Base-by-base conservation (phyloP, 2,888 invertebrate species). In the Harpalus rufipes region DNA sequence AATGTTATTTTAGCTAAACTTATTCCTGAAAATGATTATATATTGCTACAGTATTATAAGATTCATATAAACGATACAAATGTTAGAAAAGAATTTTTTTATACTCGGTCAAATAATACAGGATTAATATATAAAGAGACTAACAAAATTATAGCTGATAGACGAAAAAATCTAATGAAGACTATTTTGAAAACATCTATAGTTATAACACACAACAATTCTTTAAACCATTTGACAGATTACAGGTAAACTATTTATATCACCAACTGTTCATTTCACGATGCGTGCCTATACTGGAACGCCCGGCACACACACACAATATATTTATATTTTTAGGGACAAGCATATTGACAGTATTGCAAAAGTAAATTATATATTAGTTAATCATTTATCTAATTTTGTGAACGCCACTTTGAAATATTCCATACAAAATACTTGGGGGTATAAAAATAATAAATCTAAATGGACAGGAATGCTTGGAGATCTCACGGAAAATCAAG, bases 191-290 rank as follows among this genome's bases (percentile, higher is more conserved):
- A 91, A 65, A 92, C 93, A 39, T 93, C 93, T 86, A 92, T 93
- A 85, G 94, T 94, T 7, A 89, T 94, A 0, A 94, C 94, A 2
- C 92, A 94, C 87, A 93, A 93, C 86, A 92, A 93, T 86, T 93
- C 93, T 78, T 90, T 93, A 14, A 91, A 93, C 86, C 94, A 94
- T 90, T 90, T 94, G 84, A 90, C 91, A 7, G 94, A 94, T 90
- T 93, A 93, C 90, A 90, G 92, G 94, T 93, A n/a, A n/a, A n/a
- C n/a, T n/a, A n/a, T n/a, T n/a, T n/a, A n/a, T n/a, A n/a, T n/a
- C n/a, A n/a, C n/a, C n/a, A n/a, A n/a, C n/a, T n/a, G n/a, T n/a
- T n/a, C n/a, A n/a, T n/a, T n/a, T n/a, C n/a, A n/a, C n/a, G n/a
- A n/a, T n/a, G n/a, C n/a, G n/a, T n/a, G n/a, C n/a, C n/a, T n/a